Conservation (phyloP, 2,113 vertebrate species). For the Sminthopsis crassicaudata region DNA sequence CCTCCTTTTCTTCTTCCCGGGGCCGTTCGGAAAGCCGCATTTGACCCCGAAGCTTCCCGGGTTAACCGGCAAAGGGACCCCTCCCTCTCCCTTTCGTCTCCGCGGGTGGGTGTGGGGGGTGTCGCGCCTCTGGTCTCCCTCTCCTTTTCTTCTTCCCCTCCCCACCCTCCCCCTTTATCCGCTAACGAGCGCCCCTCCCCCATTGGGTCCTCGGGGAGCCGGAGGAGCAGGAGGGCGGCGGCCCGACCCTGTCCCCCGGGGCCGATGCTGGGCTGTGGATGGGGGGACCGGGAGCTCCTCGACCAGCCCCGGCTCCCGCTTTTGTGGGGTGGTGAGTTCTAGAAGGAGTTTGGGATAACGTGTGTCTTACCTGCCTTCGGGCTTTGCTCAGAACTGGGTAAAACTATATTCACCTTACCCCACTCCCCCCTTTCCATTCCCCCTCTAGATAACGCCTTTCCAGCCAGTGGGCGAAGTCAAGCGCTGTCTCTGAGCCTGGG, state of each 20-base stretch:
- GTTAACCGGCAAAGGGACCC: slow-evolving; percentile 39
- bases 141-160: neutral
- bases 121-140: slow-evolving; percentile 43
- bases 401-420: neutral
- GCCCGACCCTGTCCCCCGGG: neutral
- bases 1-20: neutral
- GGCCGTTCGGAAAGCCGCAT: neutral
- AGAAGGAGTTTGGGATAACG: slow-evolving; percentile 53
- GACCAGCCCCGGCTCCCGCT: slow-evolving; percentile 44
- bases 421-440: too few relatives aligned
- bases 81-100: slow-evolving; percentile 17
- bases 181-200: slow-evolving; percentile 36
- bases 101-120: neutral
- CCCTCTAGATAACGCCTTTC: neutral
- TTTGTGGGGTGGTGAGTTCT: neutral
- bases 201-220: neutral
- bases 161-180: slow-evolving; percentile 29
- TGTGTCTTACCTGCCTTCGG: slow-evolving; percentile 30
- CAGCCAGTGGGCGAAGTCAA: slow-evolving; percentile 15
- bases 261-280: neutral
- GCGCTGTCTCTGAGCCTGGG: slow-evolving; percentile 10
- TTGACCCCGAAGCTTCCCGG: neutral
- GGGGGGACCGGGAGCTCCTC: neutral
- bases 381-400: slow-evolving; percentile 16
- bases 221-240: neutral